These are phyloP conservation scores for Psittacula cyanocephala DNA, from an alignment of 2,113 vertebrate species.

Conservation along the genomic window DNA sequence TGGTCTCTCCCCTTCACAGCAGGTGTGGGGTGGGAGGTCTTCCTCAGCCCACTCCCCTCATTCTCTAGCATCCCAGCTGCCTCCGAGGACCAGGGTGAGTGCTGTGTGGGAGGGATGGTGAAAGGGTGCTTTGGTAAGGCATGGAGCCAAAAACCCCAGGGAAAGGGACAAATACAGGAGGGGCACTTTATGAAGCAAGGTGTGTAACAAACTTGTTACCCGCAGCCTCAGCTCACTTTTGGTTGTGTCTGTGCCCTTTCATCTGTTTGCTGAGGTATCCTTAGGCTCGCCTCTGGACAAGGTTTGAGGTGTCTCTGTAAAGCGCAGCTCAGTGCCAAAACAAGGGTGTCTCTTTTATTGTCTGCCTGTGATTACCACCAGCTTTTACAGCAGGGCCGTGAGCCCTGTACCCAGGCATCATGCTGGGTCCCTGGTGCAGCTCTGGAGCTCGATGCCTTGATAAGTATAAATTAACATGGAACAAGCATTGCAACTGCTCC, in stretches of 20 bases:
- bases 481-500: not conserved
- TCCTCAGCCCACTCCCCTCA: fast-evolving
- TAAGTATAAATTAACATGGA: too few species aligned
- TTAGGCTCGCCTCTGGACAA: not conserved
- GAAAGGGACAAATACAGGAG: not conserved
- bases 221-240: fast-evolving
- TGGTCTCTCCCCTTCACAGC: too few species aligned
- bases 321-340: not conserved
- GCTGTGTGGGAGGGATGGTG: not conserved
- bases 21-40: not conserved
- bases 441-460: not conserved
- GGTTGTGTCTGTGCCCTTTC: not conserved
- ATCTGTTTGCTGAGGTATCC: not conserved
- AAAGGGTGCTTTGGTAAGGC: not conserved
- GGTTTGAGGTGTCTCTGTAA: not conserved
- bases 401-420: fast-evolving
- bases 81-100: fast-evolving
- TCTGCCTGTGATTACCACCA: not conserved
- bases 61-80: not conserved
- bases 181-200: not conserved
- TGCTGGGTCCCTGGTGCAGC: fast-evolving
- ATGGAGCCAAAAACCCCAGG: not conserved
- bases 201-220: not conserved
- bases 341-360: too few species aligned
- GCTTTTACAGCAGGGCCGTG: not conserved